A percentile compares a stretch with the other conserved stretches of the same genome.
Conservation (phyloP, 2,888 invertebrate genomes). For the Loripinus fragilis region DNA sequence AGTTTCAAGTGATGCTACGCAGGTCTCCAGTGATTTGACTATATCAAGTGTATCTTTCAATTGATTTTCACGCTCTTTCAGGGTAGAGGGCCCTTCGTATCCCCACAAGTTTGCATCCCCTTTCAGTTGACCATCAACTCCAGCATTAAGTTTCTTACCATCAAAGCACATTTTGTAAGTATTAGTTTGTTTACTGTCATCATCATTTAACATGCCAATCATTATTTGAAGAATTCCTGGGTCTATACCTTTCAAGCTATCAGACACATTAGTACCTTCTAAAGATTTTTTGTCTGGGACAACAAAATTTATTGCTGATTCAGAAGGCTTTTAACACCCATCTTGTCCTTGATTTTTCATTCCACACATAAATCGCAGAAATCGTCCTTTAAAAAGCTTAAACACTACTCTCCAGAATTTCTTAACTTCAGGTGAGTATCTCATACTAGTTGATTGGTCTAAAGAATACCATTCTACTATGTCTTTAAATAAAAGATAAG, state of each 20-base stretch:
- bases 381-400: constrained; percentile 10
- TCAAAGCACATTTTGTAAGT: constrained; percentile 12
- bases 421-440: constrained; percentile 12
- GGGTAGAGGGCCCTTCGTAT: constrained; percentile 11
- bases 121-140: not conserved
- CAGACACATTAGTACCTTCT: not conserved
- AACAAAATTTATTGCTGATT: constrained; percentile 5
- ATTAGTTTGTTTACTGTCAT: not conserved
- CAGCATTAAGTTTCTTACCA: constrained; percentile 13
- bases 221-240: constrained; percentile 4
- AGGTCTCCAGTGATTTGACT: not conserved
- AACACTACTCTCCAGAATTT: constrained; percentile 6
- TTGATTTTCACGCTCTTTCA: too few species aligned
- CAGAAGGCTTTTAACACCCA: not conserved
- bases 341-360: constrained; percentile 9
- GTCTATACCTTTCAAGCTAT: not conserved
- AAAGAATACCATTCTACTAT: constrained; percentile 4
- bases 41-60: not conserved
- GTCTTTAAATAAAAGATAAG: constrained; percentile 10
- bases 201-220: not conserved
- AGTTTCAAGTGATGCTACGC: not conserved
- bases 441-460: not conserved
- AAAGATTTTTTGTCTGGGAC: not conserved
- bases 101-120: constrained; percentile 13
- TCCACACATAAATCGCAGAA: constrained; percentile 1